Base-by-base conservation (phyloP, 2,797 vertebrate species). In the Margarornis squamiger region DNA sequence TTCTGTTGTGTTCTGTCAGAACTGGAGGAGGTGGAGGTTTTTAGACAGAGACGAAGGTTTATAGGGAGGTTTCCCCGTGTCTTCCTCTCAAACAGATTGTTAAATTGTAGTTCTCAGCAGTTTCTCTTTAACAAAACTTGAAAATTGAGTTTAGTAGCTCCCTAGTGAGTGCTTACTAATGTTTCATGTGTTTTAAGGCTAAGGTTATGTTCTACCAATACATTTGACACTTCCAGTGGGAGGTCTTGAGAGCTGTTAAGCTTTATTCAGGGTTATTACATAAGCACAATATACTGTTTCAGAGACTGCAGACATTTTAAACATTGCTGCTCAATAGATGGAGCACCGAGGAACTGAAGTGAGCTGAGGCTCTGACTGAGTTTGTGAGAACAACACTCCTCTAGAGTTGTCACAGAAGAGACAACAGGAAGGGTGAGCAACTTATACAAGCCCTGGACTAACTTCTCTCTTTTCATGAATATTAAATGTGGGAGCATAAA, bases 221-320 rank as follows among this genome's bases (percentile, higher is more conserved):
- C 36, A 95, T 71, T 90, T 84, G 88, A 88, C 70, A 48, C 51
- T 94, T 88, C 41, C 71, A 49, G 4, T 51, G 67, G 59, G 72
- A 93, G 89, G 58, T 70, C 90, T 94, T 73, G 84, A 90, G 90
- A 74, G 32, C 65, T 65, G n/a, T 62, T 79, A 92, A 88, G 57
- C 75, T 98, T 98, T 97, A 98, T 98, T 98, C 26, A 83, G 73
- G 76, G 46, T 92, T 93, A 83, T 83, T 95, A 91, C 51, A 88
- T 52, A 94, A 96, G 52, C 45, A 86, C 58, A 94, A 74, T 58
- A 90, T 83, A 94, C 62, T 93, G 83, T 61, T 72, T 73, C 72
- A 90, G 14, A 82, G 90, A 73, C 78, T 96, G 8, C 65, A 96
- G 88, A 83, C 61, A 80, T 76, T 86, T 92, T 41, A 75, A 76